phyloP scores from a whole-genome alignment of 1,140 invertebrate genomes.

The Drosophila nigrodunni region DNA sequence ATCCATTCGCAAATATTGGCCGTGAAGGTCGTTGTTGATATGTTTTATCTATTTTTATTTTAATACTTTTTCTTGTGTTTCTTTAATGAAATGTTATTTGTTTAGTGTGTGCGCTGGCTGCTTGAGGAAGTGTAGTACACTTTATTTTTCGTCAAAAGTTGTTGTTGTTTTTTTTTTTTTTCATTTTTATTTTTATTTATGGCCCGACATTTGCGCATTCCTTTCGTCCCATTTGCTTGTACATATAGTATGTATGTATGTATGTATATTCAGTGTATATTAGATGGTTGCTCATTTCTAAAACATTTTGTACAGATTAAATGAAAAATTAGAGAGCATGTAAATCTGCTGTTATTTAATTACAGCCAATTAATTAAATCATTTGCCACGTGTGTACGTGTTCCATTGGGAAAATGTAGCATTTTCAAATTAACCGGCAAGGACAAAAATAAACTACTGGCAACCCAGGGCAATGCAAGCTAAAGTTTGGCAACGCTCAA shows the following conservation, averaged over 20 bases:
- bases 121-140: constrained; percentile 45
- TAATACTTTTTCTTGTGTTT: constrained; percentile 12
- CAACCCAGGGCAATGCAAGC: not conserved
- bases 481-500: constrained; percentile 1
- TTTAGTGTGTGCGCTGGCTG: constrained; percentile 19
- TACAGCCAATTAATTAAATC: constrained; percentile 64
- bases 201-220: constrained; percentile 77
- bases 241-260: constrained; percentile 4
- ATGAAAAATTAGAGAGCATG: constrained; percentile 75
- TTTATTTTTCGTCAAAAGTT: constrained; percentile 38
- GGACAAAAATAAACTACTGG: not conserved
- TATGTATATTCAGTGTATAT: constrained; percentile 3
- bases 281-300: constrained; percentile 30
- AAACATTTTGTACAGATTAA: constrained; percentile 58
- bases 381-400: constrained; percentile 23
- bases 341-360: constrained; percentile 74
- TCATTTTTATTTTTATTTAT: constrained; percentile 65
- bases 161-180: too few species aligned
- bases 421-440: constrained; percentile 14
- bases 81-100: constrained; percentile 26
- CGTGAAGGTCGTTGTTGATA: constrained; percentile 61
- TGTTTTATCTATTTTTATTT: constrained; percentile 38
- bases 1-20: constrained; percentile 51
- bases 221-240: constrained; percentile 44
- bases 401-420: constrained; percentile 1